Conservation (phyloP, 2,113 vertebrate species). For the Nettapus auritus region DNA sequence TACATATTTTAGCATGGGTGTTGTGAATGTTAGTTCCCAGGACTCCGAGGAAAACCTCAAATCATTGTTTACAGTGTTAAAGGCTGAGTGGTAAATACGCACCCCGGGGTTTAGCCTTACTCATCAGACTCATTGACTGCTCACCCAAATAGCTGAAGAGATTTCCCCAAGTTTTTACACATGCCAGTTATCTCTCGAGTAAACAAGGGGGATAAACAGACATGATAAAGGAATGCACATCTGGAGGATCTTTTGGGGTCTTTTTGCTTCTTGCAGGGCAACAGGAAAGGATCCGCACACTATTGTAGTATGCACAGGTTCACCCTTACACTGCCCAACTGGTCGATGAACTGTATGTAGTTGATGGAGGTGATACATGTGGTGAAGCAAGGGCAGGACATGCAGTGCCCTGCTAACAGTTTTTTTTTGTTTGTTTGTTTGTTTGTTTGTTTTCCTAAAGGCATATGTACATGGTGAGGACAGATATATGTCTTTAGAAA, state of each 20-base stretch:
- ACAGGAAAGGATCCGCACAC: background rate
- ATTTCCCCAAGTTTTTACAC: background rate
- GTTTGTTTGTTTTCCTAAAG: background rate
- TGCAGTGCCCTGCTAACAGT: background rate
- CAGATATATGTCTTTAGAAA: background rate
- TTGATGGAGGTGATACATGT: background rate
- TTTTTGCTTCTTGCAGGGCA: background rate
- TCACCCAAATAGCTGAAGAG: background rate
- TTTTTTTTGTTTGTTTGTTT: background rate
- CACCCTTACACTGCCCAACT: background rate
- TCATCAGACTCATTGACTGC: background rate
- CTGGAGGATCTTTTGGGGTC: background rate
- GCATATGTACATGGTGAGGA: background rate
- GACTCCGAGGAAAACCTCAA: background rate
- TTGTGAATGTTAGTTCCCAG: background rate
- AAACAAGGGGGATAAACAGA: accelerated
- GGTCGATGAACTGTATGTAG: no score
- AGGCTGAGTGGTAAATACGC: background rate
- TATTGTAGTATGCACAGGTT: background rate
- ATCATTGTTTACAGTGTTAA: background rate
- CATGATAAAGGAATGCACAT: background rate
- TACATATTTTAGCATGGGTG: background rate
- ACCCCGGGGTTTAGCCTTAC: background rate
- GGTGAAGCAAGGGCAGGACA: background rate
- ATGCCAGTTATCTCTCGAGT: background rate